Evolutionary conservation across 2,797 vertebrate species (phyloP).

Genomic region (Anisognathus igniventris): DNA sequence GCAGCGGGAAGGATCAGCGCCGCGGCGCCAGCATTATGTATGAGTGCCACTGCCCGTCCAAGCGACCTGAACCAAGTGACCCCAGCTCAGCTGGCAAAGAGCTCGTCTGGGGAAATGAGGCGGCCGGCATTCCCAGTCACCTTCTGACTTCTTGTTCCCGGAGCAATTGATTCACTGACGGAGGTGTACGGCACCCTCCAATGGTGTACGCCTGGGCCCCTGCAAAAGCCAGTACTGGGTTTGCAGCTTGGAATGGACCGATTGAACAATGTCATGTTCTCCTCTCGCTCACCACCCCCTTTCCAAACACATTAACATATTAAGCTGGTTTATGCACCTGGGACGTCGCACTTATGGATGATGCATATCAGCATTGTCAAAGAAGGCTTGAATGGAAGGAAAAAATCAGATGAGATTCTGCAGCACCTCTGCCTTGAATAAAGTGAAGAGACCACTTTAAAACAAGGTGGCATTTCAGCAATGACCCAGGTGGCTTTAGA

Average conservation of each 20-base stretch:
- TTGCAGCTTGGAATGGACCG: background rate
- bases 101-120: background rate
- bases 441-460: background rate
- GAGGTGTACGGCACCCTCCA: constrained; percentile 47
- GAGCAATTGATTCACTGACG: constrained; percentile 2
- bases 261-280: background rate
- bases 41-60: background rate
- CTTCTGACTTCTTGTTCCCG: background rate
- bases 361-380: background rate
- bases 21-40: background rate
- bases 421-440: background rate
- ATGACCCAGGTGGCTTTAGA: background rate
- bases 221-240: background rate
- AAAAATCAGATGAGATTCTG: background rate
- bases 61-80: background rate
- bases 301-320: background rate
- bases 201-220: background rate
- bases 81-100: constrained; percentile 10
- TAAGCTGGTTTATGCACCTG: background rate
- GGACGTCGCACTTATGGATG: background rate
- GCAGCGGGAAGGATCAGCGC: background rate
- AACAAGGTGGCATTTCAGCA: background rate
- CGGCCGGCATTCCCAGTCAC: background rate
- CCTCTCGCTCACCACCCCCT: background rate
- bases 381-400: background rate